A percentile compares a stretch with the other conserved stretches of the same genome.
Conservation (phyloP, 2,113 vertebrate species). For the Sander lucioperca region DNA sequence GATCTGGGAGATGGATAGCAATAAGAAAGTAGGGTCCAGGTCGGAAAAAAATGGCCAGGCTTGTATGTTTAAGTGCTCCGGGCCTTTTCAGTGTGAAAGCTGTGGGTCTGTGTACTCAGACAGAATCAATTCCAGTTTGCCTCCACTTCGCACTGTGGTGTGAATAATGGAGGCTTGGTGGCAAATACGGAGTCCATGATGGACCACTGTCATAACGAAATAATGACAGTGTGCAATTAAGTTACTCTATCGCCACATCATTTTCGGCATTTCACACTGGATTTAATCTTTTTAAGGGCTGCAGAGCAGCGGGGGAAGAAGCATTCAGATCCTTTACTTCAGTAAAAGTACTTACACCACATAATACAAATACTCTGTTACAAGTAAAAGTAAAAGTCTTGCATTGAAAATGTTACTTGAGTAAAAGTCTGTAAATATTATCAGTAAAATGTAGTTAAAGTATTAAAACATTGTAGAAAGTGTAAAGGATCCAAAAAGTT, state of each 20-base stretch:
- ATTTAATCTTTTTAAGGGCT: background rate
- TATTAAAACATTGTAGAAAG: no score
- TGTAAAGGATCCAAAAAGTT: no score
- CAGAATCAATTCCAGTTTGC: constrained; percentile 72
- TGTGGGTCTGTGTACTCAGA: constrained; percentile 65
- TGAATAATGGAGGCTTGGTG: constrained; percentile 66
- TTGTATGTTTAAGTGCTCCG: constrained; percentile 41
- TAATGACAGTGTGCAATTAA: constrained; percentile 31
- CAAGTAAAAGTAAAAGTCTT: no score
- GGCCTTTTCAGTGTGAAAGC: constrained; percentile 51
- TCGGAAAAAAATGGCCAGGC: constrained; percentile 4
- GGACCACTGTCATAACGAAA: background rate
- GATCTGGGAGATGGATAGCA: constrained; percentile 45
- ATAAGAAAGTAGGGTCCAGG: constrained; percentile 37
- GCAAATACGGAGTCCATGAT: constrained; percentile 56
- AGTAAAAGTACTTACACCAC: no score
- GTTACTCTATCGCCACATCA: background rate
- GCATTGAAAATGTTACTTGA: no score
- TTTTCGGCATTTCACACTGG: constrained; percentile 12
- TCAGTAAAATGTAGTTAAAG: no score
- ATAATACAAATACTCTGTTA: no score
- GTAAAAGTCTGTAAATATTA: no score
- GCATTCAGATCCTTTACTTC: no score
- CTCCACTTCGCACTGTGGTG: constrained; percentile 60
- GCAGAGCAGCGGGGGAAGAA: no score